Evolutionary conservation across 2,797 vertebrate genomes (phyloP).

Genomic region (Lacerta agilis): DNA sequence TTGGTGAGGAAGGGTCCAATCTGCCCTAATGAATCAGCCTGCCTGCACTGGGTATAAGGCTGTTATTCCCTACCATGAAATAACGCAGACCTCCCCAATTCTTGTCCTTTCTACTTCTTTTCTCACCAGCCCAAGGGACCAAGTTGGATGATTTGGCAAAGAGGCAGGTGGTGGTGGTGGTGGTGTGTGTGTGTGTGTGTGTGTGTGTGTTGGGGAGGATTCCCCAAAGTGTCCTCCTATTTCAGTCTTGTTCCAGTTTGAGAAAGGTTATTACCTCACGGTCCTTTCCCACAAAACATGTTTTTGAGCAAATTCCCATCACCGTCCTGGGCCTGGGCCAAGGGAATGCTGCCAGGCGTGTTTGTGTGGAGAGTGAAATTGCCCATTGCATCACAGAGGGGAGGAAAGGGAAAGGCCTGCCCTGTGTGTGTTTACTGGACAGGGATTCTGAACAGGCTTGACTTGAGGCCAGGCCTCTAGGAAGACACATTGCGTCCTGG

Average conservation of each 20-base stretch:
- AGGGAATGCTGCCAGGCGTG: conserved; percentile 29
- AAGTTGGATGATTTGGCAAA: neutral
- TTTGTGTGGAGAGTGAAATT: conserved; percentile 26
- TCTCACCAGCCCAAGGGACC: neutral
- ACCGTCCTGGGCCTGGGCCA: accelerated
- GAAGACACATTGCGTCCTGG: conserved; percentile 7
- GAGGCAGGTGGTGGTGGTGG: neutral
- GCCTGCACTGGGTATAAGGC: neutral
- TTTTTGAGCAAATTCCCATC: conserved; percentile 34
- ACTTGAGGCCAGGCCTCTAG: conserved; percentile 27
- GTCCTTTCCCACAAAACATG: conserved; percentile 22
- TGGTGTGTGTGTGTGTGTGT: no score
- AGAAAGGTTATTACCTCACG: accelerated
- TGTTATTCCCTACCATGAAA: neutral
- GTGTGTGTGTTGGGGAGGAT: neutral
- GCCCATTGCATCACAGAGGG: conserved; percentile 15
- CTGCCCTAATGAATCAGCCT: neutral
- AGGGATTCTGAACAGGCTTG: conserved; percentile 28
- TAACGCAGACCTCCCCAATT: no score
- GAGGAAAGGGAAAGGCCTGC: neutral
- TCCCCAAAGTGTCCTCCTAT: neutral
- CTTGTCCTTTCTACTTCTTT: neutral
- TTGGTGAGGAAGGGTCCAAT: no score
- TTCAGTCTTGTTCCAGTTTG: neutral
- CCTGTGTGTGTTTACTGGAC: conserved; percentile 19